These are phyloP conservation scores for Taurulus bubalis DNA, from an alignment of 2,113 vertebrate genomes.

Conservation along the genomic window DNA sequence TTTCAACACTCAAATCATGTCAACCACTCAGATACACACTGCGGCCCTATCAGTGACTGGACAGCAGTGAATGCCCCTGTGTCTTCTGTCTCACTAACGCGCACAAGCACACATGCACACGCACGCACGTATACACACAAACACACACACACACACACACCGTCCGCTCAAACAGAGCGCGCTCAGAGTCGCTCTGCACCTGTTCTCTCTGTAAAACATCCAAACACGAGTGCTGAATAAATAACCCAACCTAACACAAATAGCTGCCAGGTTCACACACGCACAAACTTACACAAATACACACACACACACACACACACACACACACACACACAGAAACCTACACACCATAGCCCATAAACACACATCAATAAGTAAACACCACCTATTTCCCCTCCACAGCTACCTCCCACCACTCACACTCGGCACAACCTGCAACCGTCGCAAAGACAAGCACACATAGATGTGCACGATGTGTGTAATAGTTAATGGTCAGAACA, in stretches of 20 bases:
- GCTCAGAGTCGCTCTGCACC: constrained; percentile 81
- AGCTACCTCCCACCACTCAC: constrained; percentile 29
- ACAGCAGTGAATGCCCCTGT: constrained; percentile 75
- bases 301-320: constrained; percentile 45
- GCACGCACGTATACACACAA: constrained; percentile 36
- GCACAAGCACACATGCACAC: constrained; percentile 36
- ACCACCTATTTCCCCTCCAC: constrained; percentile 72
- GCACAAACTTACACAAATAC: constrained; percentile 50
- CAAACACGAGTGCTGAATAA: constrained; percentile 84
- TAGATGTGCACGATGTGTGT: constrained; percentile 37
- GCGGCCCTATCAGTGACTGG: constrained; percentile 67
- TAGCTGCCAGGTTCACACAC: constrained; percentile 73
- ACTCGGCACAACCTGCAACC: constrained; percentile 54
- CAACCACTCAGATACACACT: constrained; percentile 58
- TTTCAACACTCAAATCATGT: constrained; percentile 49
- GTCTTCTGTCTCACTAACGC: constrained; percentile 53
- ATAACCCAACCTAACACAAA: constrained; percentile 80
- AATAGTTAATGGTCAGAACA: constrained; percentile 68
- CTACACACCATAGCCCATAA: constrained; percentile 68
- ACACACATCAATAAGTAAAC: constrained; percentile 85
- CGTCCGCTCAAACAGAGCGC: constrained; percentile 73
- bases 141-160: constrained; percentile 48
- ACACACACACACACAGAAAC: constrained; percentile 39
- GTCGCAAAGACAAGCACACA: constrained; percentile 64
- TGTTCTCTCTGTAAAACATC: constrained; percentile 86